A percentile compares a stretch with the other conserved stretches of the same genome.
Evolutionary conservation across 2,113 vertebrate genomes (phyloP).

Genomic region (Stictonetta naevosa): DNA sequence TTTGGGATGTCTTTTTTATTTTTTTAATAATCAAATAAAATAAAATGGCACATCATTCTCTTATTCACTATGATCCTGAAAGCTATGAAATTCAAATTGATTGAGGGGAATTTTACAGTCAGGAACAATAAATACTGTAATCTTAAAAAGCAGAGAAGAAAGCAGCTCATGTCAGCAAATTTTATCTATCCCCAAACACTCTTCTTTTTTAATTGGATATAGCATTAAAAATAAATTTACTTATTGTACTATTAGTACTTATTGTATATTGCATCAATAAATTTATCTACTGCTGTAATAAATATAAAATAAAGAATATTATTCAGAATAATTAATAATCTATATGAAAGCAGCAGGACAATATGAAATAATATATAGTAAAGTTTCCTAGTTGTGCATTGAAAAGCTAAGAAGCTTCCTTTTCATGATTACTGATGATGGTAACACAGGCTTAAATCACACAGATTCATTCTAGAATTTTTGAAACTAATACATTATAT

Average conservation of each 20-base stretch:
- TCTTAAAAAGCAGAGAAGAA: background rate
- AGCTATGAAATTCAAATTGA: background rate
- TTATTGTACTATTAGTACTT: no score
- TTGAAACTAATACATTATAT: background rate
- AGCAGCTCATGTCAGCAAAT: background rate
- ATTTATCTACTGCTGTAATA: background rate
- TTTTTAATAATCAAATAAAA: background rate
- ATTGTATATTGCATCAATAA: background rate
- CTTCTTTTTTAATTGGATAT: background rate
- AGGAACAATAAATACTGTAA: background rate
- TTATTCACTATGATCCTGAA: background rate
- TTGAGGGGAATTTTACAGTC: background rate
- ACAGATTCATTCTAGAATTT: background rate
- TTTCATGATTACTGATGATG: background rate
- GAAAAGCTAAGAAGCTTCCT: background rate
- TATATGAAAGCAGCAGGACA: background rate
- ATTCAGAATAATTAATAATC: background rate
- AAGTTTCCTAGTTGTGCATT: background rate
- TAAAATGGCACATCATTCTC: background rate
- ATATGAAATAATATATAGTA: background rate
- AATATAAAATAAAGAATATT: background rate
- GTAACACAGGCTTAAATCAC: background rate
- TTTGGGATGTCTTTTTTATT: background rate
- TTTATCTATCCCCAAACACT: background rate
- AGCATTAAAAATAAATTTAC: background rate